Conservation (phyloP, 1,140 invertebrate genomes). For the Prorops nasuta region DNA sequence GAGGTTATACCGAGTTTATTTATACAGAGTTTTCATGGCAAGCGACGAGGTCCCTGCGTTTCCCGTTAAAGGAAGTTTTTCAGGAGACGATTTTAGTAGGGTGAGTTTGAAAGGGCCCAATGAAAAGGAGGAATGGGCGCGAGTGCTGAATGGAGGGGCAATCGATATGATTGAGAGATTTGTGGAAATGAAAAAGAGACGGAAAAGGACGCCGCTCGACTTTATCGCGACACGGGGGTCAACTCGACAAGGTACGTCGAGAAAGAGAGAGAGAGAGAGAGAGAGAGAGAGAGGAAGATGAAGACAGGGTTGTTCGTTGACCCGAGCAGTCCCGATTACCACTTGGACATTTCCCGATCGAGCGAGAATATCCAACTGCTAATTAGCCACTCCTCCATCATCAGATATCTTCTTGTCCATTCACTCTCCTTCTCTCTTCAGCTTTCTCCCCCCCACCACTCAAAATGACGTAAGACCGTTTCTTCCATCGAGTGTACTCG, state of each 20-base stretch:
- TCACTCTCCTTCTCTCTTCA: slow-evolving; percentile 13
- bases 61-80: no score
- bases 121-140: no score
- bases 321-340: not conserved
- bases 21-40: no score
- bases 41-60: no score
- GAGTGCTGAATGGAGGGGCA: no score
- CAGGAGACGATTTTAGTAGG: no score
- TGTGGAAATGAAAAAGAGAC: no score
- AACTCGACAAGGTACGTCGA: not conserved
- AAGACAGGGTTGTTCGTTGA: no score
- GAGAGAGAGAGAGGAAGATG: not conserved
- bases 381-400: slow-evolving; percentile 31
- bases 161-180: no score
- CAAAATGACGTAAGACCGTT: slow-evolving; percentile 20
- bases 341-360: not conserved
- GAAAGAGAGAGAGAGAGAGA: slow-evolving; percentile 4
- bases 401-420: slow-evolving; percentile 24
- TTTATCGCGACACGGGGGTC: slow-evolving; percentile 11
- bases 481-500: slow-evolving; percentile 13
- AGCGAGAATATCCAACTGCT: slow-evolving; percentile 13
- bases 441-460: no score
- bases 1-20: no score
- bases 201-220: slow-evolving; percentile 13
- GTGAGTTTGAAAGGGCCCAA: no score